Percentiles rank a stretch among this genome's conserved stretches.
These are phyloP conservation scores for Sebastes schlegelii DNA, from an alignment of 2,113 vertebrate species.

Conservation along the genomic window DNA sequence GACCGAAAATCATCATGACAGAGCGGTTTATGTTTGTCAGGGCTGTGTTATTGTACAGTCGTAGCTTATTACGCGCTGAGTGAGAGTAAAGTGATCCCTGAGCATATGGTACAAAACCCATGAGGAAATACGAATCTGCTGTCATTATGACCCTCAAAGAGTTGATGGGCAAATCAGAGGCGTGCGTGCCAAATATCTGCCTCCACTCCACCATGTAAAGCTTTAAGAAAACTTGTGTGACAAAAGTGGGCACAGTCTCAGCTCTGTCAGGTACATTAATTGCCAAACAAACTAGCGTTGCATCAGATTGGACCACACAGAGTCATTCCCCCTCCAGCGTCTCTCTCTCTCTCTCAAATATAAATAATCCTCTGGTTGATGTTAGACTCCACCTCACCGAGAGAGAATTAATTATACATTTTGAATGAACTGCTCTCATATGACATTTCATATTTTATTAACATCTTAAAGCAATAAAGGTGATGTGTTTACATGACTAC, in stretches of 20 bases:
- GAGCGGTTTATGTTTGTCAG: constrained; percentile 14
- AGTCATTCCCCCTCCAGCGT: not conserved
- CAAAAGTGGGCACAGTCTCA: not conserved
- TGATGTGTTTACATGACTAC: not conserved
- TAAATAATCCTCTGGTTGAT: constrained; percentile 23
- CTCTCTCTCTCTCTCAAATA: not conserved
- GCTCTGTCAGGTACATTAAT: constrained; percentile 17
- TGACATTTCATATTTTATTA: constrained; percentile 24
- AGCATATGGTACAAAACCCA: constrained; percentile 45
- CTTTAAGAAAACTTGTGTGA: constrained; percentile 12
- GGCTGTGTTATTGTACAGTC: not conserved
- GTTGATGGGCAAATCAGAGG: constrained; percentile 26
- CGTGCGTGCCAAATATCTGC: constrained; percentile 6
- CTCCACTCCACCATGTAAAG: not conserved
- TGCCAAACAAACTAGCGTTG: not conserved
- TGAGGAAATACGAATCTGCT: constrained; percentile 32
- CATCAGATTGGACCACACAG: not conserved
- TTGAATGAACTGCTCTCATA: constrained; percentile 40
- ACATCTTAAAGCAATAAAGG: not conserved
- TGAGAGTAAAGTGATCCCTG: constrained; percentile 37
- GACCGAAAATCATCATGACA: not conserved
- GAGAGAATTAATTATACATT: constrained; percentile 45
- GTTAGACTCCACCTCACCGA: constrained; percentile 11
- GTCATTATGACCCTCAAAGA: constrained; percentile 33
- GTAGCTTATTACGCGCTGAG: constrained; percentile 18